phyloP scores from a whole-genome alignment of 1,140 invertebrate genomes.

The Dendroctonus valens region DNA sequence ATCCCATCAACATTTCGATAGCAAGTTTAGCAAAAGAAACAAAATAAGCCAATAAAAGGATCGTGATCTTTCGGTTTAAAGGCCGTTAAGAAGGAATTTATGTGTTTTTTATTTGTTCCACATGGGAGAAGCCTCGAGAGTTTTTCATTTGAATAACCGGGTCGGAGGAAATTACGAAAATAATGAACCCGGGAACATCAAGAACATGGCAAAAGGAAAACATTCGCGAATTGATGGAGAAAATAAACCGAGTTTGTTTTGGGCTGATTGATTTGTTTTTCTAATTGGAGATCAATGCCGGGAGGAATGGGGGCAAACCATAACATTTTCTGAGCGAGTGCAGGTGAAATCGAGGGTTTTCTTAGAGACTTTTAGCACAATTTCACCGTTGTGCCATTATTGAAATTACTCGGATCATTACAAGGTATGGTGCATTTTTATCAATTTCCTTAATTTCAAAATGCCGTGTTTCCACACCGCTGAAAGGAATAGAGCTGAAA shows the following conservation, averaged over 20 bases:
- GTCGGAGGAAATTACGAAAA: constrained; percentile 10
- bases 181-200: constrained; percentile 8
- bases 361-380: no score
- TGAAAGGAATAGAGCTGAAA: no score
- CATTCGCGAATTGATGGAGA: constrained; percentile 8
- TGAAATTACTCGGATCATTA: no score
- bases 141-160: constrained; percentile 18
- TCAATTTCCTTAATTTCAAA: no score
- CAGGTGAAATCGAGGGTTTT: no score
- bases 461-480: no score
- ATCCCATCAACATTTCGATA: no score
- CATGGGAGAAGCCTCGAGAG: constrained; percentile 4
- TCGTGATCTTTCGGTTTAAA: constrained; percentile 19
- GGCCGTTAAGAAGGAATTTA: constrained; percentile 17
- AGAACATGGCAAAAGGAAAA: constrained; percentile 11
- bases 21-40: no score
- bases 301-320: not conserved
- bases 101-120: constrained; percentile 25
- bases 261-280: constrained; percentile 6
- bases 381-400: no score
- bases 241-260: constrained; percentile 10
- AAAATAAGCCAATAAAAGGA: constrained; percentile 20
- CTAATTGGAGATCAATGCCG: not conserved
- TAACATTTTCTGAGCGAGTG: no score
- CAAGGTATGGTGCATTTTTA: no score